phyloP scores from a whole-genome alignment of 2,113 vertebrate genomes.

The Malurus alboscapulatus region DNA sequence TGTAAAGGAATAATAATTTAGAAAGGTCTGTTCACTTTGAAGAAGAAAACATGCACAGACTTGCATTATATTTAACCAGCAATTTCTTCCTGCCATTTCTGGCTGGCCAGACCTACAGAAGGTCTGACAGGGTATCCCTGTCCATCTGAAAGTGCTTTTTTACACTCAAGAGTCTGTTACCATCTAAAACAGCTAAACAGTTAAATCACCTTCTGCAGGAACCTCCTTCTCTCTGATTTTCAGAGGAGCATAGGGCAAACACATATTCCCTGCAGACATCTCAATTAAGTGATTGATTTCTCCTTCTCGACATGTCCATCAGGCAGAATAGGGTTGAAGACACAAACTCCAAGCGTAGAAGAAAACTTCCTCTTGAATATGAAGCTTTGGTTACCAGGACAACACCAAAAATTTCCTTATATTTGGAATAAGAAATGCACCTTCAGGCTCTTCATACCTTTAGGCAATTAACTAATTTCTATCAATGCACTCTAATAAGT shows the following conservation, averaged over 20 bases:
- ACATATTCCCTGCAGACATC: not conserved
- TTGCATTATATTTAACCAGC: not conserved
- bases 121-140: not conserved
- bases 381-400: not conserved
- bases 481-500: not conserved
- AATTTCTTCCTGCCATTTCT: not conserved
- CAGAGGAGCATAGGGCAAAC: not conserved
- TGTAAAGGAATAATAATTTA: not conserved
- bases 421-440: not conserved
- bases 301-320: not conserved
- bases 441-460: not conserved
- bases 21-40: not conserved
- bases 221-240: not conserved
- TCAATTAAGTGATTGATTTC: not conserved
- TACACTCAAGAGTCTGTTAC: not conserved
- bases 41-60: not conserved
- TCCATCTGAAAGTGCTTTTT: not conserved
- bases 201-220: not conserved
- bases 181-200: not conserved
- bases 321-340: not conserved
- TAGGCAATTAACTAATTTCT: not conserved
- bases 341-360: not conserved
- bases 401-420: not conserved
- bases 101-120: not conserved
- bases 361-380: not conserved